These are phyloP conservation scores for Nemurella pictetii DNA, from an alignment of 2,888 invertebrate species.

Conservation along the genomic window DNA sequence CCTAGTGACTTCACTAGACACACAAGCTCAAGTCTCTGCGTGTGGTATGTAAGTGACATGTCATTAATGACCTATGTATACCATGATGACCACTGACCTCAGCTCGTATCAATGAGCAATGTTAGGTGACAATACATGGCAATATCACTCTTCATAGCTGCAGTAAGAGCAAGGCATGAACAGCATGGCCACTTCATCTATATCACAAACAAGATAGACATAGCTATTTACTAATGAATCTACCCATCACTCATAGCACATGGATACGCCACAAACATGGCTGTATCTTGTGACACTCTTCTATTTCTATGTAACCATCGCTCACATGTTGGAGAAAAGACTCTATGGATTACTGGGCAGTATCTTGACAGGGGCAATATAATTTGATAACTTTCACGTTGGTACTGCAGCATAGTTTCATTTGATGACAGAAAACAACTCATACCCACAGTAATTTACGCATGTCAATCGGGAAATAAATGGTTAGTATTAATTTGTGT, in stretches of 20 bases:
- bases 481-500: too few species aligned
- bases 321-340: too few species aligned
- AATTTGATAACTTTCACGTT: too few species aligned
- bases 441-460: too few species aligned
- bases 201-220: neutral
- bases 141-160: neutral
- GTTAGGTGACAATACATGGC: neutral
- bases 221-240: neutral
- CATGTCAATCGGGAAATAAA: too few species aligned
- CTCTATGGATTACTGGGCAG: too few species aligned
- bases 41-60: neutral
- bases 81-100: neutral
- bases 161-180: neutral
- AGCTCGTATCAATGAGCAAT: neutral
- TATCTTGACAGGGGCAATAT: too few species aligned
- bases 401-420: too few species aligned
- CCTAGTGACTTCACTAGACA: too few species aligned
- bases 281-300: neutral
- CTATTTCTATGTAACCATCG: neutral
- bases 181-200: too few species aligned
- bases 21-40: too few species aligned
- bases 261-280: neutral
- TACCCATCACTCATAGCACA: neutral
- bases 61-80: neutral
- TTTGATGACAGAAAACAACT: too few species aligned